Conservation (phyloP, 2,113 vertebrate species). For the Mandrillus leucophaeus region DNA sequence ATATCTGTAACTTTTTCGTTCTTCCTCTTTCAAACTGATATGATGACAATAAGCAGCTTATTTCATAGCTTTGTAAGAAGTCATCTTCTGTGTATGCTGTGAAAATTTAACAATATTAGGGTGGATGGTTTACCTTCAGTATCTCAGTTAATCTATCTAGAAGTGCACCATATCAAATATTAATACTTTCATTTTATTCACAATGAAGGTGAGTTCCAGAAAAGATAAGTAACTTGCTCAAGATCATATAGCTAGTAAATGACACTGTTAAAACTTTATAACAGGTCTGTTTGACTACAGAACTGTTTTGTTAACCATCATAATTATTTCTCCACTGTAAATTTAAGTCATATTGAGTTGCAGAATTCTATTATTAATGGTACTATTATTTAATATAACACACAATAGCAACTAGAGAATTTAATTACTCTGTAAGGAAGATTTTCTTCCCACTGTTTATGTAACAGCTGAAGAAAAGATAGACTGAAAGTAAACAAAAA, state of each 20-base stretch:
- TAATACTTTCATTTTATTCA: slow-evolving; percentile 55
- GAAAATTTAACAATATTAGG: slow-evolving; percentile 31
- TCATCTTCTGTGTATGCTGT: neutral
- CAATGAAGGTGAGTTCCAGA: slow-evolving; percentile 3
- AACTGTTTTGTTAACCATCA: neutral
- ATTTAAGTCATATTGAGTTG: neutral
- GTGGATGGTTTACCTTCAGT: neutral
- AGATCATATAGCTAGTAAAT: neutral
- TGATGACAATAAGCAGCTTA: neutral
- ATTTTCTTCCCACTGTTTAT: neutral
- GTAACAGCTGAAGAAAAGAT: neutral
- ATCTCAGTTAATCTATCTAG: slow-evolving; percentile 29
- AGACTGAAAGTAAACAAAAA: neutral
- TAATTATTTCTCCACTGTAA: neutral
- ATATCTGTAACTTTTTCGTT: neutral
- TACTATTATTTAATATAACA: slow-evolving; percentile 3
- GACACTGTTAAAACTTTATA: neutral
- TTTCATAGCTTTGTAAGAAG: neutral
- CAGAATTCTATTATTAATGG: neutral
- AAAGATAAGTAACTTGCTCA: slow-evolving; percentile 19
- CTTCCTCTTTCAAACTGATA: neutral
- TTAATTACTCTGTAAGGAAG: neutral
- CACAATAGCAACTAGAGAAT: neutral
- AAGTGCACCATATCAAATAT: neutral
- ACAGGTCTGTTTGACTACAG: neutral